Evolutionary conservation across 2,113 vertebrate genomes (phyloP).

Genomic region (Nettapus auritus): DNA sequence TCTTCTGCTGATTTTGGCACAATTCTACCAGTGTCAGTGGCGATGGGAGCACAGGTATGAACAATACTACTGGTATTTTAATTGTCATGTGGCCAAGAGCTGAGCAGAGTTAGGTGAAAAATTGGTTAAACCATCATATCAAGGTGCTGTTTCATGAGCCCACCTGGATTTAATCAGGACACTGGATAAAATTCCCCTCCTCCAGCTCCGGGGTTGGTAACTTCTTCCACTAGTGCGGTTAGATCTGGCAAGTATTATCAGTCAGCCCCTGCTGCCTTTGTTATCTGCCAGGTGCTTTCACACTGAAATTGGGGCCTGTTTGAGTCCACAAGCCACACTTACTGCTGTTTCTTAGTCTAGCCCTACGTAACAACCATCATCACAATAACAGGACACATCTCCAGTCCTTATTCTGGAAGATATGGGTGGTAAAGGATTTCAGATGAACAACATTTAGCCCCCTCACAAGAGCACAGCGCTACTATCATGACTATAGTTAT

Average conservation of each 20-base stretch:
- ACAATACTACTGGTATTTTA: not conserved
- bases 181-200: not conserved
- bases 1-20: not conserved
- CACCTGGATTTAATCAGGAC: not conserved
- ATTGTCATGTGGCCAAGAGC: not conserved
- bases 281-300: not conserved
- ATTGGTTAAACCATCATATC: not conserved
- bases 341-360: not conserved
- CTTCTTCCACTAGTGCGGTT: accelerated
- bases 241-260: not conserved
- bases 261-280: not conserved
- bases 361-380: not conserved
- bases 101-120: not conserved
- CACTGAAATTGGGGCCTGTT: not conserved
- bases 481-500: not conserved
- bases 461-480: not conserved
- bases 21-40: not conserved
- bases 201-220: not conserved
- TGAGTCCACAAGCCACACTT: not conserved
- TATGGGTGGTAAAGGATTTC: not conserved
- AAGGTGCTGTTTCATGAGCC: not conserved
- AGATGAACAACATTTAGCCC: not conserved
- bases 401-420: not conserved
- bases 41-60: not conserved
- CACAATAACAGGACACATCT: not conserved